Percentiles rank a stretch among this genome's conserved stretches.
phyloP scores from a whole-genome alignment of 2,797 vertebrate species.

The Perodicticus potto region DNA sequence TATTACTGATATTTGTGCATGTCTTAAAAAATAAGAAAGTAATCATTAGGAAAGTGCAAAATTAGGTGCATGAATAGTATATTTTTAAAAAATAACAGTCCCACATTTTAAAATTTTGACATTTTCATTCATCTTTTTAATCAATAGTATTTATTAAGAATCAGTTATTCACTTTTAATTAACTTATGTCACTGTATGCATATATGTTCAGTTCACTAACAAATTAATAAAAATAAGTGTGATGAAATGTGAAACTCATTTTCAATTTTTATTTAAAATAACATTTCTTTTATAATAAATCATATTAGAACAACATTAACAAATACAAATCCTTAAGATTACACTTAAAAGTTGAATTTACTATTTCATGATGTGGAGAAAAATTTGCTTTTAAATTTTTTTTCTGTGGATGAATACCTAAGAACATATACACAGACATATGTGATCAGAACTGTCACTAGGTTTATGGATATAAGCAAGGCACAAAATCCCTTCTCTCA shows the following conservation, averaged over 20 bases:
- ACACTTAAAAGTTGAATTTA: conserved; percentile 61
- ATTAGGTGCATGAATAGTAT: background rate
- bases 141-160: conserved; percentile 54
- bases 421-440: background rate
- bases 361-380: conserved; percentile 39
- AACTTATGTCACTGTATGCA: background rate
- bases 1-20: conserved; percentile 61
- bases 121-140: conserved; percentile 29
- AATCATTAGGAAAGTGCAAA: conserved; percentile 42
- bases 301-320: background rate
- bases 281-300: conserved; percentile 10
- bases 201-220: conserved; percentile 16
- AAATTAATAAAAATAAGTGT: conserved; percentile 63
- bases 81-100: background rate
- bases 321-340: conserved; percentile 53
- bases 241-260: conserved; percentile 57
- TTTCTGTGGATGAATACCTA: conserved; percentile 38
- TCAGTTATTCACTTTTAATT: conserved; percentile 36
- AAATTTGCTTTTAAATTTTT: background rate
- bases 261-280: conserved; percentile 68
- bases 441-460: background rate
- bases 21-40: conserved; percentile 61
- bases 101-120: background rate
- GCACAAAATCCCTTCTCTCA: conserved; percentile 41
- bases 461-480: background rate